These are phyloP conservation scores for Ptyas mucosa DNA, from an alignment of 2,113 vertebrate genomes.

Conservation along the genomic window DNA sequence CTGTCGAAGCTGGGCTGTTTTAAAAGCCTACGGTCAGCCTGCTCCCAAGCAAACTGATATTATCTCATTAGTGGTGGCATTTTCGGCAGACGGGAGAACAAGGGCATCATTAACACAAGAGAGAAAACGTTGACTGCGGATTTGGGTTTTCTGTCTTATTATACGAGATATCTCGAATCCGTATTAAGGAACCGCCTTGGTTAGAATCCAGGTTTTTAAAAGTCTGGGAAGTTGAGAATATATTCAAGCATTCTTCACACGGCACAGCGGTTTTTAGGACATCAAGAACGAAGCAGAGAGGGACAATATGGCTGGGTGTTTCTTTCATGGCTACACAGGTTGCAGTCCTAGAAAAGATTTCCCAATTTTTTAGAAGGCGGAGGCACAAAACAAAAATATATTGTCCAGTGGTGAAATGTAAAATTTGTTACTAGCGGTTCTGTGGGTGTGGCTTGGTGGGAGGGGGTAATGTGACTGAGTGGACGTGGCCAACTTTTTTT, in stretches of 20 bases:
- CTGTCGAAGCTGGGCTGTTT: conserved; percentile 62
- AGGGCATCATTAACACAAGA: conserved; percentile 31
- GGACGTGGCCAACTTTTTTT: no score
- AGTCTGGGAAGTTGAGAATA: background rate
- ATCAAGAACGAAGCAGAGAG: background rate
- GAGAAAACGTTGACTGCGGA: conserved; percentile 4
- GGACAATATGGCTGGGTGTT: background rate
- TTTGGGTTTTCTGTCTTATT: background rate
- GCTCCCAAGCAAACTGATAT: conserved; percentile 61
- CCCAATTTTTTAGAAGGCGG: background rate
- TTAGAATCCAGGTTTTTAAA: background rate
- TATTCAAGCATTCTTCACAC: background rate
- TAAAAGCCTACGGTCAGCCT: conserved; percentile 63
- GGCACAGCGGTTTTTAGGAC: background rate
- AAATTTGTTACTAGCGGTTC: no score
- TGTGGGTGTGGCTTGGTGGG: no score
- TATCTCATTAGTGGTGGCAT: conserved; percentile 68
- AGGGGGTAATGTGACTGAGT: no score
- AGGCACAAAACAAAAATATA: background rate
- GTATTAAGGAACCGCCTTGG: background rate
- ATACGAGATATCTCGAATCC: background rate
- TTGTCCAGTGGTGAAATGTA: no score
- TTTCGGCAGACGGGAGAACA: conserved; percentile 49
- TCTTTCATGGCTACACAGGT: background rate
- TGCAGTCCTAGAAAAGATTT: background rate